A percentile compares a stretch with the other conserved stretches of the same genome.
Conservation (phyloP, 2,797 vertebrate genomes). For the Brotula barbata region DNA sequence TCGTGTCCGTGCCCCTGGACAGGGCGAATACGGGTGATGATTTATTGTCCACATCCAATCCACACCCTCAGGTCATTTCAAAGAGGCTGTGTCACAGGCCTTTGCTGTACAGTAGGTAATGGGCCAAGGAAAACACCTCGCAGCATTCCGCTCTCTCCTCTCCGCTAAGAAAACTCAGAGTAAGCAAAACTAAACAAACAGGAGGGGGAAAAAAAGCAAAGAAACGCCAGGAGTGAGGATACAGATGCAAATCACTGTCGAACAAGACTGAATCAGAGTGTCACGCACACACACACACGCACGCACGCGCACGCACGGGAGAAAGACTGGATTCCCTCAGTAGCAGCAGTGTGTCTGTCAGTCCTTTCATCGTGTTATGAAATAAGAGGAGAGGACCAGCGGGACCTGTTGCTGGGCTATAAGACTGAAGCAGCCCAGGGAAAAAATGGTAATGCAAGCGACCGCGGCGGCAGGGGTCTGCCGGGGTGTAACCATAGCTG, state of each 20-base stretch:
- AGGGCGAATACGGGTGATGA: conserved; percentile 80
- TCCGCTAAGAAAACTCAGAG: conserved; percentile 61
- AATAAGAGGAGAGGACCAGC: conserved; percentile 69
- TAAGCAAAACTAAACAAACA: conserved; percentile 68
- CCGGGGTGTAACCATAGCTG: conserved; percentile 79
- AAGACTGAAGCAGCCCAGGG: conserved; percentile 68
- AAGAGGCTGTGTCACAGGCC: conserved; percentile 67
- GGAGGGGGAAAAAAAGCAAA: background rate
- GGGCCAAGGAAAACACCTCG: conserved; percentile 79
- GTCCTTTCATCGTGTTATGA: conserved; percentile 71
- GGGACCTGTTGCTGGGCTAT: conserved; percentile 77
- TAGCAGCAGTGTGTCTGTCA: conserved; percentile 65
- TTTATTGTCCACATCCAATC: conserved; percentile 81
- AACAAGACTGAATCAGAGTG: conserved; percentile 44
- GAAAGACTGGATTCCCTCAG: conserved; percentile 44
- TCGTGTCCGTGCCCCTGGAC: conserved; percentile 70
- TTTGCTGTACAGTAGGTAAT: conserved; percentile 65
- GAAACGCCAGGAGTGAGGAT: conserved; percentile 52
- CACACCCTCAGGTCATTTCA: conserved; percentile 47
- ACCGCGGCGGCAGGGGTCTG: conserved; percentile 67
- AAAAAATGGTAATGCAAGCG: conserved; percentile 74
- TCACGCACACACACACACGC: conserved; percentile 32
- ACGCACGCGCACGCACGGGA: conserved; percentile 32
- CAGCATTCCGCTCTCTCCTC: conserved; percentile 50
- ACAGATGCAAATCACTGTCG: conserved; percentile 63